Conservation (phyloP, 2,113 vertebrate genomes). For the Anhinga anhinga region DNA sequence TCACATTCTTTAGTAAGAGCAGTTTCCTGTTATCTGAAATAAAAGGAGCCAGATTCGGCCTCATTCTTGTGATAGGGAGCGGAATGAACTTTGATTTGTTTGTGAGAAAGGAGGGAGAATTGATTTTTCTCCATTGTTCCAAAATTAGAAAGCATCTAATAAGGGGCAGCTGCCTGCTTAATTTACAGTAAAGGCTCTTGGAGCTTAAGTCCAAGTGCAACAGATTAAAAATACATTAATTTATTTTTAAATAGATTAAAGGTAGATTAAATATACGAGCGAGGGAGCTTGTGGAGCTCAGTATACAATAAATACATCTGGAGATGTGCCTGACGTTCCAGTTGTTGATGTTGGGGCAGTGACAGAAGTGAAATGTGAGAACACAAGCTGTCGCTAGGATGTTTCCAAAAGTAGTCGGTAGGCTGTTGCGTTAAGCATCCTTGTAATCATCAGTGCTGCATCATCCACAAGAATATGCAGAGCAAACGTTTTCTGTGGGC, state of each 20-base stretch:
- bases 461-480: background rate
- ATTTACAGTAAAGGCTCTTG: background rate
- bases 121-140: background rate
- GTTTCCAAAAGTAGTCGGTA: background rate
- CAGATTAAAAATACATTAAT: background rate
- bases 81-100: constrained; percentile 12
- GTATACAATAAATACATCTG: background rate
- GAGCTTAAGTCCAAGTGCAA: background rate
- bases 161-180: background rate
- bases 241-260: constrained; percentile 1
- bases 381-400: background rate
- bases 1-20: background rate
- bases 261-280: background rate
- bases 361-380: background rate
- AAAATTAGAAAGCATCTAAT: constrained; percentile 13
- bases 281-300: background rate
- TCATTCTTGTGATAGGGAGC: background rate
- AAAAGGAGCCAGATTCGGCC: background rate
- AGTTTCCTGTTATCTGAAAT: constrained; percentile 7
- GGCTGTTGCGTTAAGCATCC: background rate
- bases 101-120: background rate
- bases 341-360: background rate
- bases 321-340: background rate
- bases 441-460: background rate
- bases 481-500: rapidly evolving